Percentiles rank a stretch among this genome's conserved stretches.
These are phyloP conservation scores for Pemphredon lugubris DNA, from an alignment of 2,888 invertebrate genomes.

Conservation along the genomic window DNA sequence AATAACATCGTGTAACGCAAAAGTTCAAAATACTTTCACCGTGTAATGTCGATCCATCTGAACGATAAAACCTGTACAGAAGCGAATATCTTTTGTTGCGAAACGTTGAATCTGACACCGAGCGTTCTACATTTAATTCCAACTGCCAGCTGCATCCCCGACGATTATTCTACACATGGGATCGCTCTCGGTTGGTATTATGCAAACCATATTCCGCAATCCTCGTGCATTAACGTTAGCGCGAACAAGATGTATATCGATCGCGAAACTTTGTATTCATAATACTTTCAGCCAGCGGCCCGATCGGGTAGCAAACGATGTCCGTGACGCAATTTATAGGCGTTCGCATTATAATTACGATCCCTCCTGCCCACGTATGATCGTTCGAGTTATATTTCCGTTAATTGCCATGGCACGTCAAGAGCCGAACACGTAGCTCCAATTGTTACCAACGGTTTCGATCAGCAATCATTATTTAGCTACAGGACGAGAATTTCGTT, in stretches of 20 bases:
- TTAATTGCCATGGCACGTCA: no score
- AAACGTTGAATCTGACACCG: constrained; percentile 13
- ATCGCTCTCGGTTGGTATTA: constrained; percentile 12
- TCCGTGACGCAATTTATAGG: not conserved
- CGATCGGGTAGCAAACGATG: not conserved
- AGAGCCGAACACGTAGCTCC: no score
- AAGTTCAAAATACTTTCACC: no score
- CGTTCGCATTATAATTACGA: not conserved
- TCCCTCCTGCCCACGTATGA: no score
- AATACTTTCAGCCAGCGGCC: not conserved
- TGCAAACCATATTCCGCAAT: constrained; percentile 28
- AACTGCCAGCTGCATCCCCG: not conserved
- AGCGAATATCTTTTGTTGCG: constrained; percentile 2
- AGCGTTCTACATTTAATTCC: constrained; percentile 26
- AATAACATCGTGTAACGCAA: no score
- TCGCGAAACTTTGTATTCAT: not conserved
- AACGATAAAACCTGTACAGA: no score
- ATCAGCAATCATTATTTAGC: no score
- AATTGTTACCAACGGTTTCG: no score
- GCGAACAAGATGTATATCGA: not conserved
- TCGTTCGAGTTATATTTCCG: no score
- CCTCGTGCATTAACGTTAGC: constrained; percentile 19
- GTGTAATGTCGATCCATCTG: no score
- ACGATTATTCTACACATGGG: constrained; percentile 12
- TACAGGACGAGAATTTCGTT: no score